Percentiles rank a stretch among this genome's conserved stretches.
Evolutionary conservation across 2,888 invertebrate species (phyloP).

Genomic region (Halictus ligatus): DNA sequence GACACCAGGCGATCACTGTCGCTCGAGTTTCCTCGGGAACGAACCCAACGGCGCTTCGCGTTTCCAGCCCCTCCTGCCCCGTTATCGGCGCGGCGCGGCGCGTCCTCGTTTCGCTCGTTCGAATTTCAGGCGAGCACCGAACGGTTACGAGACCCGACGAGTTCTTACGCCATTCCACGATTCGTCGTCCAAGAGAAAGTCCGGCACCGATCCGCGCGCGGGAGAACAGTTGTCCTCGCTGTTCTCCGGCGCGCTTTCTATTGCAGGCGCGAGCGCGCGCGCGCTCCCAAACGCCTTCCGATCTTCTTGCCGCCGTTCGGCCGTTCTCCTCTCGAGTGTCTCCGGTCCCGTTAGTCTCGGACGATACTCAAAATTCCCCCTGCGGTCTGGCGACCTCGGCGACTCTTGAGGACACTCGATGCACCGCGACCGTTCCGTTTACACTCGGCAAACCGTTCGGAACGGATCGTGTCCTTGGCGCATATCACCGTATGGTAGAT

Average conservation of each 20-base stretch:
- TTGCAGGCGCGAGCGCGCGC: not conserved
- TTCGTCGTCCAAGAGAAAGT: slow-evolving; percentile 45
- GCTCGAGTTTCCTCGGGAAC: not conserved
- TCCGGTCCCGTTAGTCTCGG: not conserved
- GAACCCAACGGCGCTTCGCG: not conserved
- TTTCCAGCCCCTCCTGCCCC: slow-evolving; percentile 12
- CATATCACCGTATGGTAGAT: not conserved
- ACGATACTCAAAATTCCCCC: not conserved
- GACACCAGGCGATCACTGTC: not conserved
- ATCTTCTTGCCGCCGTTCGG: not conserved
- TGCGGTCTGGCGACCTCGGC: not conserved
- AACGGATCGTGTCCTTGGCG: not conserved
- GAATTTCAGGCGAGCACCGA: slow-evolving; percentile 32
- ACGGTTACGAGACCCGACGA: slow-evolving; percentile 37
- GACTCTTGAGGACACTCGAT: not conserved
- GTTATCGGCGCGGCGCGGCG: slow-evolving; percentile 13
- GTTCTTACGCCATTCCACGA: slow-evolving; percentile 59
- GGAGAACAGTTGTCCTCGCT: slow-evolving; percentile 37
- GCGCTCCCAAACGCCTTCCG: not conserved
- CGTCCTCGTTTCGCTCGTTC: slow-evolving; percentile 36
- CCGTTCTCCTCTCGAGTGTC: not conserved
- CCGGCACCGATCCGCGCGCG: slow-evolving; percentile 26
- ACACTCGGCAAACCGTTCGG: not conserved
- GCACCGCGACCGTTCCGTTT: not conserved
- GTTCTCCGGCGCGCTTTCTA: slow-evolving; percentile 45